Percentiles rank a stretch among this genome's conserved stretches.
Evolutionary conservation across 1,140 invertebrate genomes (phyloP).

Genomic region (Drosophila triauraria): DNA sequence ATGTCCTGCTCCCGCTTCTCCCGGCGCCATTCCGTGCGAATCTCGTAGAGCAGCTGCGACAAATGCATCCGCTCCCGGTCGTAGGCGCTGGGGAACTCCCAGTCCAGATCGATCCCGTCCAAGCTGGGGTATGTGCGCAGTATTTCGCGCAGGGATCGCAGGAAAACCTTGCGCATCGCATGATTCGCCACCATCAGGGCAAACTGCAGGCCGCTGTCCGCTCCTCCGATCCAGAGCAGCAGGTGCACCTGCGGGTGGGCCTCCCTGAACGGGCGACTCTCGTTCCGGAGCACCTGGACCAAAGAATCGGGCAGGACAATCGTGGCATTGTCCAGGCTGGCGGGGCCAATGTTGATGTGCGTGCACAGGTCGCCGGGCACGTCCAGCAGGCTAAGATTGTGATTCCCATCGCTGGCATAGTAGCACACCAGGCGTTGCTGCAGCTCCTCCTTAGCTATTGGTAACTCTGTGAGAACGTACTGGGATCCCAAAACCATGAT

Average conservation of each 20-base stretch:
- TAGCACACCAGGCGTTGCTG: conserved; percentile 87
- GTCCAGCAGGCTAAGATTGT: conserved; percentile 86
- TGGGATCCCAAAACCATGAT: not conserved
- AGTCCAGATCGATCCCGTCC: conserved; percentile 94
- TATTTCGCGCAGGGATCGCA: conserved; percentile 88
- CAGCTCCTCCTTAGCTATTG: not conserved
- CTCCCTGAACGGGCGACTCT: conserved; percentile 88
- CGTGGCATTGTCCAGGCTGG: conserved; percentile 88
- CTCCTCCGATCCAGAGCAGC: conserved; percentile 91
- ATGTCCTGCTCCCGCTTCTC: conserved; percentile 86
- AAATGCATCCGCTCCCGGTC: conserved; percentile 89
- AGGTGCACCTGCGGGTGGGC: conserved; percentile 90
- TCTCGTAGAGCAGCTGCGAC: conserved; percentile 89
- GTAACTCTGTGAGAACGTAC: not conserved
- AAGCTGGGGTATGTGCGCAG: conserved; percentile 87
- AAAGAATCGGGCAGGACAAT: conserved; percentile 85
- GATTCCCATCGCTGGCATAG: conserved; percentile 85
- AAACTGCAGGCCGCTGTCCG: conserved; percentile 88
- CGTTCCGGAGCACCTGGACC: conserved; percentile 85
- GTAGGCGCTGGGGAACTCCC: conserved; percentile 92
- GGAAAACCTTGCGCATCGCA: conserved; percentile 89
- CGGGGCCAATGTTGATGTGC: conserved; percentile 92
- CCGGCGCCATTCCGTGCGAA: conserved; percentile 88
- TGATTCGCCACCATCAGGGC: conserved; percentile 89
- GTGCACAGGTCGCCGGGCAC: conserved; percentile 91